Percentiles rank a stretch among this genome's conserved stretches.
Evolutionary conservation across 2,113 vertebrate species (phyloP).

Genomic region (Brevimyrus niger): DNA sequence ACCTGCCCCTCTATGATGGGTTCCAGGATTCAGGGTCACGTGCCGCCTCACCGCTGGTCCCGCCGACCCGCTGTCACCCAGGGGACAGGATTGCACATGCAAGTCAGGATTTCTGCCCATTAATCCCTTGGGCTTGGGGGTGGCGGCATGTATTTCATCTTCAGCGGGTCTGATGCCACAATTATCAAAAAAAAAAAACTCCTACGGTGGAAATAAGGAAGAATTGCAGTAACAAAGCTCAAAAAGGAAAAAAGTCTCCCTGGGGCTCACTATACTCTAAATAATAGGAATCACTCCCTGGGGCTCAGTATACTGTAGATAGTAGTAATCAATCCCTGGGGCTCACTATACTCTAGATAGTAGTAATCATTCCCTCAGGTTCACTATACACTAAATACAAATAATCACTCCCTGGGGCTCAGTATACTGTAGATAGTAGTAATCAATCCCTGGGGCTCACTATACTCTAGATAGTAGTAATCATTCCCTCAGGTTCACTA

Average conservation of each 20-base stretch:
- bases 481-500: too few species aligned
- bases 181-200: not conserved
- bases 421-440: too few species aligned
- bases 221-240: not conserved
- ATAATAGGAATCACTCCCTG: too few species aligned
- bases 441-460: too few species aligned
- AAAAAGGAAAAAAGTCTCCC: not conserved
- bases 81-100: not conserved
- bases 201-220: not conserved
- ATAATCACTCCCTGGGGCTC: too few species aligned
- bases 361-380: too few species aligned
- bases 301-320: too few species aligned
- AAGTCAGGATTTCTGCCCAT: not conserved
- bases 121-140: not conserved
- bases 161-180: not conserved
- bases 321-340: too few species aligned
- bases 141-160: not conserved
- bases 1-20: not conserved
- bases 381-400: too few species aligned
- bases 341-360: too few species aligned
- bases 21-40: not conserved
- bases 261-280: not conserved
- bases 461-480: too few species aligned
- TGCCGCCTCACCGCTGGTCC: not conserved
- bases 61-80: not conserved